phyloP scores from a whole-genome alignment of 2,113 vertebrate species.

The Solea solea region DNA sequence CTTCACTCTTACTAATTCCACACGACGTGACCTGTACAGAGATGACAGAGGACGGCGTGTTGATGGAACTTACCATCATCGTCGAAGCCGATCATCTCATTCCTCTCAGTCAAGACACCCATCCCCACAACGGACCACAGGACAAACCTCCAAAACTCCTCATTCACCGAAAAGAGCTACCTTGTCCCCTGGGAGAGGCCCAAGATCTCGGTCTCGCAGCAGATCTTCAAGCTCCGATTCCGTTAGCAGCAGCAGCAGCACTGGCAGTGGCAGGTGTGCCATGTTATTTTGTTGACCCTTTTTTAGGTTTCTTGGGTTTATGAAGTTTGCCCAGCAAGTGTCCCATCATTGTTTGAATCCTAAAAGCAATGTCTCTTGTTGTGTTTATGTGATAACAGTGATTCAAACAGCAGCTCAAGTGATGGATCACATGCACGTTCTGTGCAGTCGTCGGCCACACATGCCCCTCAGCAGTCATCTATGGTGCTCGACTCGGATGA shows the following conservation, averaged over 20 bases:
- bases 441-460: constrained; percentile 93
- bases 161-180: constrained; percentile 89
- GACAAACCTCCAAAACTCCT: constrained; percentile 89
- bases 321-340: not conserved
- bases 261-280: constrained; percentile 94
- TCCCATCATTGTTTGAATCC: not conserved
- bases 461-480: constrained; percentile 88
- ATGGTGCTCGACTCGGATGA: constrained; percentile 92
- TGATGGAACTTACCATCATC: constrained; percentile 95
- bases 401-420: constrained; percentile 97
- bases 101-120: constrained; percentile 99
- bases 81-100: constrained; percentile 95
- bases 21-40: constrained; percentile 96
- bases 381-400: constrained; percentile 77
- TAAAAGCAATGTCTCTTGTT: not conserved
- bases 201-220: constrained; percentile 88
- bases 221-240: constrained; percentile 97
- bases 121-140: constrained; percentile 92
- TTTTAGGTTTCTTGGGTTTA: not conserved
- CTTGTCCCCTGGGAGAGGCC: constrained; percentile 78
- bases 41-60: constrained; percentile 90
- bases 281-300: constrained; percentile 1
- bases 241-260: constrained; percentile 97
- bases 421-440: constrained; percentile 94
- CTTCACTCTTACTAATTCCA: constrained; percentile 92